Conservation (phyloP, 1,140 invertebrate species). For the Diabrotica virgifera region DNA sequence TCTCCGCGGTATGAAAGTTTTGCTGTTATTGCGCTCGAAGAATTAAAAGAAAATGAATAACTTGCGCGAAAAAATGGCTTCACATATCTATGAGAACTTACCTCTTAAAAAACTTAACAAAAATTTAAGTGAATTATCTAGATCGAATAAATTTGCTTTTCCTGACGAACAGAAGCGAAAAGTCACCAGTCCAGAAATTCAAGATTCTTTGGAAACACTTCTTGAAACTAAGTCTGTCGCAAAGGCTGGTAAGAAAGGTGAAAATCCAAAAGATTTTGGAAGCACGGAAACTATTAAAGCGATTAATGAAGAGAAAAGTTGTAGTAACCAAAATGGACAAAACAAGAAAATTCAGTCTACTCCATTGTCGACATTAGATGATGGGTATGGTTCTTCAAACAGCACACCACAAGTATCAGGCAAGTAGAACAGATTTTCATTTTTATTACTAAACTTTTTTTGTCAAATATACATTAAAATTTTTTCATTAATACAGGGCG, state of each 20-base stretch:
- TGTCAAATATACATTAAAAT: no score
- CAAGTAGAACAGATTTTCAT: constrained; percentile 28
- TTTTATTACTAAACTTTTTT: no score
- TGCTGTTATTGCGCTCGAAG: not conserved
- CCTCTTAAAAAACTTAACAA: constrained; percentile 35
- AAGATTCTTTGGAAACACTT: constrained; percentile 4
- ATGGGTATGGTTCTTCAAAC: constrained; percentile 55
- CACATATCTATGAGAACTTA: constrained; percentile 39
- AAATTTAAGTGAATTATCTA: constrained; percentile 13
- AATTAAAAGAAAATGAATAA: not conserved
- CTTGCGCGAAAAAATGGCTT: constrained; percentile 13
- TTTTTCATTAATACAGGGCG: no score
- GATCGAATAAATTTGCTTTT: constrained; percentile 20
- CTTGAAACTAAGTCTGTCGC: constrained; percentile 36
- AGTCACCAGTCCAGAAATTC: constrained; percentile 12
- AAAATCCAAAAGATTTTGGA: constrained; percentile 23
- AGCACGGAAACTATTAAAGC: constrained; percentile 35
- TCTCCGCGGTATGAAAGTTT: not conserved
- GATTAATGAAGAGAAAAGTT: constrained; percentile 15
- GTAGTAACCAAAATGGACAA: constrained; percentile 24
- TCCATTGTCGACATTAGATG: constrained; percentile 50
- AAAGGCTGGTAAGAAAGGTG: constrained; percentile 16
- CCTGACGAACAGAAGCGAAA: constrained; percentile 23
- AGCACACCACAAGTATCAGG: constrained; percentile 53
- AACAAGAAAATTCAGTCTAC: constrained; percentile 38